Conservation (phyloP, 2,888 invertebrate genomes). For the Dynastes grantii region DNA sequence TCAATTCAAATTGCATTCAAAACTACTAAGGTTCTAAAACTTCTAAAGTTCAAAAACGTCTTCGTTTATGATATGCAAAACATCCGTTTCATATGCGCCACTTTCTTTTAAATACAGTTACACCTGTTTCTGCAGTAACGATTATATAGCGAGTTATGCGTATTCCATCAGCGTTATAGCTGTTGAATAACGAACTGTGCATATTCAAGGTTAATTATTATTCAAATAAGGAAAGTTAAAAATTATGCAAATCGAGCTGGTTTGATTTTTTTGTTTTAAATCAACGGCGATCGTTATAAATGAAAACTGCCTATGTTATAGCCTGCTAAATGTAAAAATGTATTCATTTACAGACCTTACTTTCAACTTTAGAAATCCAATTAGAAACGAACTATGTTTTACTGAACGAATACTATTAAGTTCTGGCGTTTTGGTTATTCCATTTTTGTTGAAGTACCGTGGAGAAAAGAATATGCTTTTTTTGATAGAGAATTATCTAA, state of each 20-base stretch:
- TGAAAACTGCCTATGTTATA: not conserved
- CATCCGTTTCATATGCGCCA: conserved; percentile 4
- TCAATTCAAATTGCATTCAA: no score
- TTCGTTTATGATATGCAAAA: not conserved
- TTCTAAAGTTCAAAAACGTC: no score
- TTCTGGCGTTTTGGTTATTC: not conserved
- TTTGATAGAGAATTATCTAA: not conserved
- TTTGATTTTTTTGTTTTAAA: conserved; percentile 2
- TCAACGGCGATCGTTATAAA: not conserved
- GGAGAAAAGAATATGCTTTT: not conserved
- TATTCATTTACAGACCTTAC: not conserved
- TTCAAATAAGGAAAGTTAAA: conserved; percentile 29
- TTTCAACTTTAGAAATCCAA: conserved; percentile 22
- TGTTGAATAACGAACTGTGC: conserved; percentile 12
- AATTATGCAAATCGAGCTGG: conserved; percentile 18
- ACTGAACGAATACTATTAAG: not conserved
- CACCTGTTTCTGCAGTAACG: conserved; percentile 10
- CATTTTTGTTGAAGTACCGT: not conserved
- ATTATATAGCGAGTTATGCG: conserved; percentile 19
- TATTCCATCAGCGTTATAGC: not conserved
- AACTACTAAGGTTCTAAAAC: no score
- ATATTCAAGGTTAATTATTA: conserved; percentile 22
- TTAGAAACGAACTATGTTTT: not conserved
- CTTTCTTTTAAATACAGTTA: conserved; percentile 1
- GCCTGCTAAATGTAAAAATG: not conserved